A percentile compares a stretch with the other conserved stretches of the same genome.
These are phyloP conservation scores for Dryomyza anilis DNA, from an alignment of 2,888 invertebrate genomes.

Conservation along the genomic window DNA sequence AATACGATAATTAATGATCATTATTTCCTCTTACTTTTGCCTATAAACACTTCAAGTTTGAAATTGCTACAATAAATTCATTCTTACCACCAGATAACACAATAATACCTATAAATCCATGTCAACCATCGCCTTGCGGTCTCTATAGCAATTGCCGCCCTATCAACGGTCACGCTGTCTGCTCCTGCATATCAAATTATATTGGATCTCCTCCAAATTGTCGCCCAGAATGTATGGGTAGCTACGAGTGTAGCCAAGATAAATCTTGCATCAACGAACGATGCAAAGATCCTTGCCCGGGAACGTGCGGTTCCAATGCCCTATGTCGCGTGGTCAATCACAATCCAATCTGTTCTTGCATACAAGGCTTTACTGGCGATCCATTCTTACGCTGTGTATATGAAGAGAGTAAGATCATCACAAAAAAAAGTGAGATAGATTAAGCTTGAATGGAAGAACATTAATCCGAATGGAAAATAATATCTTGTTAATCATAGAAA, in stretches of 20 bases:
- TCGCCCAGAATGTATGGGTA: conserved; percentile 81
- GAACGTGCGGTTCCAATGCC: conserved; percentile 82
- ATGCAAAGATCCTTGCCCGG: conserved; percentile 82
- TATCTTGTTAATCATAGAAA: no score
- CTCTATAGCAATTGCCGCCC: conserved; percentile 79
- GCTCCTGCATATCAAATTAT: conserved; percentile 79
- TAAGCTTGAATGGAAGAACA: no score
- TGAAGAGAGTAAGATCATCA: conserved; percentile 69
- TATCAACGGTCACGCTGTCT: conserved; percentile 75
- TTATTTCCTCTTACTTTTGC: neutral
- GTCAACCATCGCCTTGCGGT: conserved; percentile 77
- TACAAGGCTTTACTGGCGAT: conserved; percentile 76
- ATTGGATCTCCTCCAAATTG: conserved; percentile 80
- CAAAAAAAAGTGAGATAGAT: no score
- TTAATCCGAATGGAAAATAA: no score
- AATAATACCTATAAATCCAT: conserved; percentile 63
- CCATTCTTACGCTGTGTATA: conserved; percentile 76
- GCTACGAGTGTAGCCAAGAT: conserved; percentile 81
- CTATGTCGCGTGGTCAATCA: conserved; percentile 84
- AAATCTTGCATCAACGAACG: conserved; percentile 79
- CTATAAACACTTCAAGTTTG: neutral
- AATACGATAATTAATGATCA: neutral
- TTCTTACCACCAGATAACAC: conserved; percentile 46
- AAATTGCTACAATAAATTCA: neutral
- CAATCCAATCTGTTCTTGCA: conserved; percentile 84